Evolutionary conservation across 2,113 vertebrate genomes (phyloP).

Genomic region (Trogon melanurus): DNA sequence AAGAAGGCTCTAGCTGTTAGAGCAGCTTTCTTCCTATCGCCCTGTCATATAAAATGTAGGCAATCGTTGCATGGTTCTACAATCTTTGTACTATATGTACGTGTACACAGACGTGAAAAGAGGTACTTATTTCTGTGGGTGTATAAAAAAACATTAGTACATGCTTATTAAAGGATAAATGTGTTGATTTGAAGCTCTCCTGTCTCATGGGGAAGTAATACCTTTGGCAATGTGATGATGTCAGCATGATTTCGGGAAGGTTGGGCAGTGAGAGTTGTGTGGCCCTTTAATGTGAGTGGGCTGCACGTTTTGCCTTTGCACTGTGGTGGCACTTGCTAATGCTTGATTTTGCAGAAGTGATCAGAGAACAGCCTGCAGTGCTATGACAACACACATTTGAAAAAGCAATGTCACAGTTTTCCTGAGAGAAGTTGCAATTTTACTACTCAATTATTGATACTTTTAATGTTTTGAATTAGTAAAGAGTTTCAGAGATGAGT

Average conservation of each 20-base stretch:
- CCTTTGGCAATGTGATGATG: neutral
- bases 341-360: neutral
- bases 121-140: neutral
- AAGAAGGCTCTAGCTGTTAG: neutral
- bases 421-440: neutral
- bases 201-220: neutral
- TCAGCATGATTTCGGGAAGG: neutral
- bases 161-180: neutral
- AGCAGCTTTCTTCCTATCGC: neutral
- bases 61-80: neutral
- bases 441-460: neutral
- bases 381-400: neutral
- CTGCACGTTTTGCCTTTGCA: neutral
- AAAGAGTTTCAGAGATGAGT: neutral
- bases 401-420: neutral
- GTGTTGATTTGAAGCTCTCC: neutral
- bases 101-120: neutral
- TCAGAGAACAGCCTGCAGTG: neutral
- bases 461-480: constrained; percentile 1
- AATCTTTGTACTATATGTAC: neutral
- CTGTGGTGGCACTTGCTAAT: neutral
- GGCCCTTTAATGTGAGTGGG: neutral
- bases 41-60: neutral
- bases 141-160: neutral
- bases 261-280: neutral